Conservation (phyloP, 64 coral and sea anemone genomes). For the Porites lutea region DNA sequence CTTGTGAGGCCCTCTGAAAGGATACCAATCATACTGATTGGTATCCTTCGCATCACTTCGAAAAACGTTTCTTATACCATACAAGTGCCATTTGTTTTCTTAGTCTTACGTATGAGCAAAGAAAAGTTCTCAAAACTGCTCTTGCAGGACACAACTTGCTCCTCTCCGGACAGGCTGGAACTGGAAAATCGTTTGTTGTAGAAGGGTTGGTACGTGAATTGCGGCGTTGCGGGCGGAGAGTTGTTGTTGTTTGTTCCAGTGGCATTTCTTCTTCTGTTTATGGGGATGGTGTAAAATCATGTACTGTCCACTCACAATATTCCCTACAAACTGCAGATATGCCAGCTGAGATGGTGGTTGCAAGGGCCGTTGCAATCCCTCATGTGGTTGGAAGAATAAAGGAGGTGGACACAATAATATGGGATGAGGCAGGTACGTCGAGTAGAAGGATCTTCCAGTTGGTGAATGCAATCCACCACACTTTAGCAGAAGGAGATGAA, state of each 20-base stretch:
- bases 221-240: not conserved
- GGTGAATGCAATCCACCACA: too few relatives aligned
- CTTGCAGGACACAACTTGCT: conserved; percentile 8
- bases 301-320: conserved; percentile 43
- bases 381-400: not conserved
- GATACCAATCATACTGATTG: too few relatives aligned
- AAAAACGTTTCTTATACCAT: too few relatives aligned
- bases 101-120: conserved; percentile 12
- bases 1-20: too few relatives aligned
- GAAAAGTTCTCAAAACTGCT: not conserved
- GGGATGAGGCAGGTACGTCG: too few relatives aligned
- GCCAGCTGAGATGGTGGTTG: conserved; percentile 8
- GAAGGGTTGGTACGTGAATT: not conserved
- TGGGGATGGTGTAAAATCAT: not conserved
- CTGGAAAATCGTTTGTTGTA: conserved; percentile 35
- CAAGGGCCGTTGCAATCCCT: not conserved
- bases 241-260: conserved; percentile 26
- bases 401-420: too few relatives aligned
- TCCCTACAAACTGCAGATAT: conserved; percentile 9
- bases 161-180: conserved; percentile 23
- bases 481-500: not conserved
- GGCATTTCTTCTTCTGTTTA: conserved; percentile 44
- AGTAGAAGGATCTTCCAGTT: too few relatives aligned
- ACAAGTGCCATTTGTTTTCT: not conserved
- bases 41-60: too few relatives aligned